phyloP scores from a whole-genome alignment of 1,140 invertebrate genomes.

The Drosophila yakuba region DNA sequence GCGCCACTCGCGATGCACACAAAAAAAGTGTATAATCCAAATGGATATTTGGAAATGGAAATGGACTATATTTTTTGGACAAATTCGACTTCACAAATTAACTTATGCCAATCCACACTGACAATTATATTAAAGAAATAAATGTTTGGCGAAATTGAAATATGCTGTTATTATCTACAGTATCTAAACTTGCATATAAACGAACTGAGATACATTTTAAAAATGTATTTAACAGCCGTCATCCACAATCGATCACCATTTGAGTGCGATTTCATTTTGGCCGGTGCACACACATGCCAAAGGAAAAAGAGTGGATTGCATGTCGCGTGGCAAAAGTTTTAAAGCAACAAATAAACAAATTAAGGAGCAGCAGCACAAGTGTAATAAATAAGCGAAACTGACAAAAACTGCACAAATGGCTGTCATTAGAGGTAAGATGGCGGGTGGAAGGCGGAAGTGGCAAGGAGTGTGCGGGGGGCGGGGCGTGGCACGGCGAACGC shows the following conservation, averaged over 20 bases:
- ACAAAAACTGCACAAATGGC: constrained; percentile 81
- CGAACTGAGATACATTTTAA: neutral
- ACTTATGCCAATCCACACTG: too few species aligned
- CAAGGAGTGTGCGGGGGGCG: neutral
- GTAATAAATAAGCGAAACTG: constrained; percentile 76
- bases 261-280: neutral
- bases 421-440: constrained; percentile 69
- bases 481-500: constrained; percentile 15
- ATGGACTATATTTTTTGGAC: neutral
- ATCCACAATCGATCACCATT: constrained; percentile 9
- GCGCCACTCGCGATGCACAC: neutral
- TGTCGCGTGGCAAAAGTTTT: constrained; percentile 48
- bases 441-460: constrained; percentile 7
- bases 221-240: neutral
- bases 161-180: too few species aligned
- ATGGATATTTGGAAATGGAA: neutral
- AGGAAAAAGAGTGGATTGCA: constrained; percentile 19
- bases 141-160: too few species aligned
- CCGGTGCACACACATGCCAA: neutral
- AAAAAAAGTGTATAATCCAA: neutral
- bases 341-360: constrained; percentile 76
- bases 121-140: too few species aligned
- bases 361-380: constrained; percentile 57
- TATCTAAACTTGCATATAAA: too few species aligned
- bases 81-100: too few species aligned